A percentile compares a stretch with the other conserved stretches of the same genome.
These are phyloP conservation scores for Sorex fumeus DNA, from an alignment of 2,113 vertebrate species.

Conservation along the genomic window DNA sequence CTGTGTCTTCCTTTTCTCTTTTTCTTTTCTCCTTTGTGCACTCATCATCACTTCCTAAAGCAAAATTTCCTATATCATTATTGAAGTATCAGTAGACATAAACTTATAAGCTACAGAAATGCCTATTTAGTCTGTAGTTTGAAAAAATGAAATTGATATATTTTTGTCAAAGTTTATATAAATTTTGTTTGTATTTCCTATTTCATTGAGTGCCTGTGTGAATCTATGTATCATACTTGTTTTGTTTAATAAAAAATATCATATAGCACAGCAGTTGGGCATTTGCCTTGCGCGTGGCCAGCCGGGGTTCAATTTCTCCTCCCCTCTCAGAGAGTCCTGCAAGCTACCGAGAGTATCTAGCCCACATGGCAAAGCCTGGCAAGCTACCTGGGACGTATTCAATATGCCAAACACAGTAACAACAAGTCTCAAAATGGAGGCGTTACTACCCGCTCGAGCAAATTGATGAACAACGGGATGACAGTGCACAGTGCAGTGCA, in stretches of 20 bases:
- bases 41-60: slow-evolving; percentile 71
- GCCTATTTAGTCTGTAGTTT: slow-evolving; percentile 76
- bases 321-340: no score
- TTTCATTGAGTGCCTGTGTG: neutral
- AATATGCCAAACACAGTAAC: no score
- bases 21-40: slow-evolving; percentile 58
- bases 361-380: no score
- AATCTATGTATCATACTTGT: neutral
- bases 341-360: no score
- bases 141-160: slow-evolving; percentile 73
- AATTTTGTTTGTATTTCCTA: slow-evolving; percentile 17
- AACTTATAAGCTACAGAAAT: slow-evolving; percentile 59
- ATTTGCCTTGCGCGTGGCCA: no score
- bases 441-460: no score
- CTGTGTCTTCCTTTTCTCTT: slow-evolving; percentile 55
- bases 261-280: no score
- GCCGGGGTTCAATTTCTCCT: no score
- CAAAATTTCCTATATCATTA: slow-evolving; percentile 80
- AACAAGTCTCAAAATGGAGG: no score
- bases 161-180: slow-evolving; percentile 70
- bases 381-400: no score
- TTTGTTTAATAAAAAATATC: slow-evolving; percentile 7
- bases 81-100: slow-evolving; percentile 18
- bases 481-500: no score
- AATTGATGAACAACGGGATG: no score